Conservation (phyloP, 2,888 invertebrate species). For the Drosophila kambysellisi region DNA sequence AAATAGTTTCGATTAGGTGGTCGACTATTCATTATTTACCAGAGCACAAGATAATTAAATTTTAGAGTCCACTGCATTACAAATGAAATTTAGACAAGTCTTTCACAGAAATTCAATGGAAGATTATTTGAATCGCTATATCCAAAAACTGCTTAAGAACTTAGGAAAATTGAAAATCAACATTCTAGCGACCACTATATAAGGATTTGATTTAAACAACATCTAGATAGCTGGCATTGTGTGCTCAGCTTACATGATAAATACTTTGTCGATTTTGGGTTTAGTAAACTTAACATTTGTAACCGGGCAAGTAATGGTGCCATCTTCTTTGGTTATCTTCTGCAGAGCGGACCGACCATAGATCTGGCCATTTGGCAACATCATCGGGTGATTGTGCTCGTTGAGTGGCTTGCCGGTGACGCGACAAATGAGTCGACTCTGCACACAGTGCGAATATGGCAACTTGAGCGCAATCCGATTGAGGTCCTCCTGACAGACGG, state of each 20-base stretch:
- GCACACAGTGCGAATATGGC: conserved; percentile 98
- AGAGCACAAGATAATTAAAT: neutral
- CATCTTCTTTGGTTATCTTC: conserved; percentile 97
- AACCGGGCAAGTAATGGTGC: conserved; percentile 96
- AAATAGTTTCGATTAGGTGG: neutral
- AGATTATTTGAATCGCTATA: neutral
- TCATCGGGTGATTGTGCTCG: conserved; percentile 99
- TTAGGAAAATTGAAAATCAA: neutral
- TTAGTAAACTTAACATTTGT: conserved; percentile 96
- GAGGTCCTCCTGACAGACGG: conserved; percentile 95
- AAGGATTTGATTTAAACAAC: conserved; percentile 27
- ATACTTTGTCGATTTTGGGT: conserved; percentile 98
- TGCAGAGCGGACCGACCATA: conserved; percentile 96
- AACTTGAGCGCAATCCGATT: conserved; percentile 93
- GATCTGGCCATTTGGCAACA: conserved; percentile 99
- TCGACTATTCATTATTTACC: neutral
- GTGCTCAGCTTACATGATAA: conserved; percentile 91
- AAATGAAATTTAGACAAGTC: neutral
- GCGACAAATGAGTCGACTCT: conserved; percentile 96
- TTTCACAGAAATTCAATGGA: neutral
- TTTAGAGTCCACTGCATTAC: neutral
- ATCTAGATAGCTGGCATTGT: conserved; percentile 7
- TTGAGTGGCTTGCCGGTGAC: conserved; percentile 96
- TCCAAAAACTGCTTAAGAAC: neutral
- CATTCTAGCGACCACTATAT: neutral